These are phyloP conservation scores for Caenorhabditis briggsae DNA, from an alignment of 1,140 invertebrate species.

Conservation along the genomic window DNA sequence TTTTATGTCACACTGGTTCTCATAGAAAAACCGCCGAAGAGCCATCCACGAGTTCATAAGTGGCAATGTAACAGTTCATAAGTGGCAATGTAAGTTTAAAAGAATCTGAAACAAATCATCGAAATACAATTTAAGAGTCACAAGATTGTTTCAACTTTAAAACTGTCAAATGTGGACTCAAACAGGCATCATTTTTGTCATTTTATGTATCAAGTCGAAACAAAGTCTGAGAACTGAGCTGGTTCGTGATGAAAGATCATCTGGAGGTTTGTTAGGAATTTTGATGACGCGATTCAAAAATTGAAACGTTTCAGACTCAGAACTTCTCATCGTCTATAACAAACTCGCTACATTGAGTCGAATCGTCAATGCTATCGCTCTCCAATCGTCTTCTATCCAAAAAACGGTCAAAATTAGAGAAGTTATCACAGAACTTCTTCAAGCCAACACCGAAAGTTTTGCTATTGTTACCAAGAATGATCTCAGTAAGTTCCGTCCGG, in stretches of 20 bases:
- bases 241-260: background rate
- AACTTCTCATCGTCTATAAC: background rate
- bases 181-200: background rate
- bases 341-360: background rate
- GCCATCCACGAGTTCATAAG: too few species aligned
- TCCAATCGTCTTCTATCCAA: background rate
- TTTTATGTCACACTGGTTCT: too few species aligned
- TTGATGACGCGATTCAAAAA: too few species aligned
- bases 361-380: background rate
- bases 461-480: background rate
- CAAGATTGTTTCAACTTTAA: background rate
- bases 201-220: background rate
- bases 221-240: background rate
- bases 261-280: background rate
- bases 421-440: background rate
- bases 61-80: too few species aligned
- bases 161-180: slow-evolving; percentile 4
- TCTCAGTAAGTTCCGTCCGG: background rate
- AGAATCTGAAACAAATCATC: too few species aligned
- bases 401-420: background rate
- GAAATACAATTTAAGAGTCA: background rate
- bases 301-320: background rate
- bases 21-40: too few species aligned
- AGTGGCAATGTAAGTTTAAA: too few species aligned
- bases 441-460: background rate